Percentiles rank a stretch among this genome's conserved stretches.
Evolutionary conservation across 2,797 vertebrate genomes (phyloP).

Genomic region (Myotis planiceps): DNA sequence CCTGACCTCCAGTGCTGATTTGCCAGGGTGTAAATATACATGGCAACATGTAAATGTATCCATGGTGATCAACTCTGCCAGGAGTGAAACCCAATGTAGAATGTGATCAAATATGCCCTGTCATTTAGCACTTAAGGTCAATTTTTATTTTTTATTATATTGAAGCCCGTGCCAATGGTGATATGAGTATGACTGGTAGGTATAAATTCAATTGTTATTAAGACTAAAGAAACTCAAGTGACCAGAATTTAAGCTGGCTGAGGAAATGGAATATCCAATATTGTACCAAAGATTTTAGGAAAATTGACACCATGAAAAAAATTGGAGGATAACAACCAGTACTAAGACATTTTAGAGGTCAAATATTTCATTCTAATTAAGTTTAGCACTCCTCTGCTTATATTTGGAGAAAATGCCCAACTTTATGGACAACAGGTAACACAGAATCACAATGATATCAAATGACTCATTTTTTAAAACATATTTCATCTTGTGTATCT

Average conservation of each 20-base stretch:
- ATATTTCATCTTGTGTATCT: neutral
- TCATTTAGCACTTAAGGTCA: neutral
- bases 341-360: neutral
- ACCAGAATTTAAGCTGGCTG: neutral
- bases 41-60: too few relatives aligned
- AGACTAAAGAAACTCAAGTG: neutral
- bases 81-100: too few relatives aligned
- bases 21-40: too few relatives aligned
- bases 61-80: too few relatives aligned
- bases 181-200: neutral
- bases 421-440: neutral
- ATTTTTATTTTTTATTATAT: neutral
- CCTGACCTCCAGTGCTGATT: too few relatives aligned
- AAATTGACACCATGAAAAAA: neutral
- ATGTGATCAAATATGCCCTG: neutral
- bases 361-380: neutral
- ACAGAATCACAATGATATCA: neutral
- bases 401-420: neutral
- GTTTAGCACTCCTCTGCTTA: neutral
- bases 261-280: neutral
- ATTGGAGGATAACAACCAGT: neutral
- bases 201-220: neutral
- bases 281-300: neutral
- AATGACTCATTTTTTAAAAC: neutral
- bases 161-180: neutral